Percentiles rank a stretch among this genome's conserved stretches.
These are phyloP conservation scores for Ianthella basta DNA, from an alignment of 37 sponge, comb jelly and placozoan genomes.

Conservation along the genomic window DNA sequence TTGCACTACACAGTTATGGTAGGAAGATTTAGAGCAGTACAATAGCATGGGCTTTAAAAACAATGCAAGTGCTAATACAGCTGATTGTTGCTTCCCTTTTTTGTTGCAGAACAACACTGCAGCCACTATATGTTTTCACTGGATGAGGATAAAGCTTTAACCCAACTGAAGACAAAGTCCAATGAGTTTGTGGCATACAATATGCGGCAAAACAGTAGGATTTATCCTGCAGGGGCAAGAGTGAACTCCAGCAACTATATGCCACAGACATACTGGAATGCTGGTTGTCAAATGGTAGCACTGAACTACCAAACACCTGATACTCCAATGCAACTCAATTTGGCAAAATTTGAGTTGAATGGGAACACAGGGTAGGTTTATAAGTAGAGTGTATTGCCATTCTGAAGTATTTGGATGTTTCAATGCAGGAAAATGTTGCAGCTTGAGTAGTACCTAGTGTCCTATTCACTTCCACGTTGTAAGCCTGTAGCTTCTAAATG, in stretches of 20 bases:
- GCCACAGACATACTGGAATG: slow-evolving; percentile 93
- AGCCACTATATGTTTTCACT: slow-evolving; percentile 84
- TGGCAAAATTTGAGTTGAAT: slow-evolving; percentile 87
- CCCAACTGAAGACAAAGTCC: slow-evolving; percentile 51
- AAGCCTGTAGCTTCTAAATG: too few species aligned
- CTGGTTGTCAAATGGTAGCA: slow-evolving; percentile 93
- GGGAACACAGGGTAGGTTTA: slow-evolving; percentile 64
- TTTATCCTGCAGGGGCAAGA: slow-evolving; percentile 84
- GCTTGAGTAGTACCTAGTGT: too few species aligned
- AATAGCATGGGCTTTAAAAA: background rate
- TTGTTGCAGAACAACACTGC: slow-evolving; percentile 57
- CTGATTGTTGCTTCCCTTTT: background rate
- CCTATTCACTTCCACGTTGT: too few species aligned
- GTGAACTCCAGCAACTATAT: slow-evolving; percentile 88
- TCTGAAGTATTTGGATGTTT: too few species aligned
- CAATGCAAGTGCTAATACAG: too few species aligned
- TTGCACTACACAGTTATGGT: background rate
- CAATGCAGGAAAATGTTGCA: too few species aligned
- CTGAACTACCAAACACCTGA: slow-evolving; percentile 93
- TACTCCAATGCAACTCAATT: slow-evolving; percentile 79
- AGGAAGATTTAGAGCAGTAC: background rate
- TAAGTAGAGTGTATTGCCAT: too few species aligned
- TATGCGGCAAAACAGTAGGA: slow-evolving; percentile 74
- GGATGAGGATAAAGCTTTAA: slow-evolving; percentile 72
- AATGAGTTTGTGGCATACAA: slow-evolving; percentile 83